phyloP scores from a whole-genome alignment of 2,113 vertebrate genomes.

The Pheucticus melanocephalus region DNA sequence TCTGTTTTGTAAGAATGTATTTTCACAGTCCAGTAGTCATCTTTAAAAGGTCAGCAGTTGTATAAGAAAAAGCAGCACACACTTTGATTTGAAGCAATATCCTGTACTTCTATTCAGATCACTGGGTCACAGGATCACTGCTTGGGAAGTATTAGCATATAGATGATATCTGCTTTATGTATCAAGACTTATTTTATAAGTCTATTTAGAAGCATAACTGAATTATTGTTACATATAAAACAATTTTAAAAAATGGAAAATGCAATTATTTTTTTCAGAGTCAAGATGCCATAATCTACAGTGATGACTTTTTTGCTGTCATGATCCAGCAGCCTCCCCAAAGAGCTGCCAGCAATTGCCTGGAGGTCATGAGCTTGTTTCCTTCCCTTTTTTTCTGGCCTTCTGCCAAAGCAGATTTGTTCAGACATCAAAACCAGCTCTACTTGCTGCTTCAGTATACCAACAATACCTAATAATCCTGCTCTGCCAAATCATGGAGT shows the following conservation, averaged over 20 bases:
- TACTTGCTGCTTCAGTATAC: background rate
- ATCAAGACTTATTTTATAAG: background rate
- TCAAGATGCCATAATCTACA: background rate
- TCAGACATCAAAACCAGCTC: slow-evolving; percentile 17
- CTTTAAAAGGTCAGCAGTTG: background rate
- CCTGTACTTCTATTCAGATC: background rate
- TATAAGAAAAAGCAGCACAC: background rate
- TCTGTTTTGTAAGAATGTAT: background rate
- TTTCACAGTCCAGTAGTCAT: background rate
- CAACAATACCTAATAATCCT: background rate
- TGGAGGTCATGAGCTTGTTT: slow-evolving; percentile 45
- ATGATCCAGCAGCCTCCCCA: background rate
- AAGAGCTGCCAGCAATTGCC: background rate
- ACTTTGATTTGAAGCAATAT: background rate
- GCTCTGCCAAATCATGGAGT: background rate
- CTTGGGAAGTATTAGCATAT: background rate
- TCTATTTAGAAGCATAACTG: background rate
- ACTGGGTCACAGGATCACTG: background rate
- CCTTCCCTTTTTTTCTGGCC: slow-evolving; percentile 26
- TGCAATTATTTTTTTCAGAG: background rate
- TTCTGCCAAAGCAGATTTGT: slow-evolving; percentile 38
- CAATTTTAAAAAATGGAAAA: background rate
- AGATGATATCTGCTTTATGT: background rate
- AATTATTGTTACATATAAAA: background rate
- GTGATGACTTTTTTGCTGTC: background rate